Conservation (phyloP, 2,888 invertebrate species). For the Agrochola circellaris region DNA sequence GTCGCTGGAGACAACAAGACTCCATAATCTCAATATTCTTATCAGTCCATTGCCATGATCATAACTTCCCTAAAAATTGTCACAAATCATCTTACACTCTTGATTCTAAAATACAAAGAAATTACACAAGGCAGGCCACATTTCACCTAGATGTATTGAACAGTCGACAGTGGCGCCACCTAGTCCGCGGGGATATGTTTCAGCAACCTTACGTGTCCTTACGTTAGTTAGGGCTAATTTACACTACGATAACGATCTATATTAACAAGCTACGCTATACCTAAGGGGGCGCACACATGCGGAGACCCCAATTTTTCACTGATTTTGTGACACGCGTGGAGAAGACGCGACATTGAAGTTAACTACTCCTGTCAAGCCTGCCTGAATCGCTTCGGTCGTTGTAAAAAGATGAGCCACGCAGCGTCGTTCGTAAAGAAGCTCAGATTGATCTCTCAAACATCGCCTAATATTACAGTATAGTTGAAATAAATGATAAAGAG, state of each 20-base stretch:
- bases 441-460: background rate
- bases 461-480: background rate
- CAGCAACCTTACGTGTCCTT: conserved; percentile 68
- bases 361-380: background rate
- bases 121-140: conserved; percentile 43
- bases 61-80: background rate
- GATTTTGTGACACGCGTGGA: conserved; percentile 46
- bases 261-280: conserved; percentile 69
- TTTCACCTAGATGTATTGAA: background rate
- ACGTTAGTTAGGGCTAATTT: conserved; percentile 64
- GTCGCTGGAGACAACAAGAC: background rate
- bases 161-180: conserved; percentile 51
- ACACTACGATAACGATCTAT: conserved; percentile 78
- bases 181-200: conserved; percentile 77
- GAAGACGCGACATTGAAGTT: conserved; percentile 20
- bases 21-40: conserved; percentile 4
- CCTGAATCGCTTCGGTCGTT: background rate
- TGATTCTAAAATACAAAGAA: conserved; percentile 37
- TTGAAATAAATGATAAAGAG: background rate
- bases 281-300: conserved; percentile 44
- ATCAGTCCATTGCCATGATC: conserved; percentile 5
- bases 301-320: conserved; percentile 27
- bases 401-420: too few species aligned
- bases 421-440: background rate
- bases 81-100: background rate